phyloP scores from a whole-genome alignment of 2,113 vertebrate species.

The Ciconia boyciana region DNA sequence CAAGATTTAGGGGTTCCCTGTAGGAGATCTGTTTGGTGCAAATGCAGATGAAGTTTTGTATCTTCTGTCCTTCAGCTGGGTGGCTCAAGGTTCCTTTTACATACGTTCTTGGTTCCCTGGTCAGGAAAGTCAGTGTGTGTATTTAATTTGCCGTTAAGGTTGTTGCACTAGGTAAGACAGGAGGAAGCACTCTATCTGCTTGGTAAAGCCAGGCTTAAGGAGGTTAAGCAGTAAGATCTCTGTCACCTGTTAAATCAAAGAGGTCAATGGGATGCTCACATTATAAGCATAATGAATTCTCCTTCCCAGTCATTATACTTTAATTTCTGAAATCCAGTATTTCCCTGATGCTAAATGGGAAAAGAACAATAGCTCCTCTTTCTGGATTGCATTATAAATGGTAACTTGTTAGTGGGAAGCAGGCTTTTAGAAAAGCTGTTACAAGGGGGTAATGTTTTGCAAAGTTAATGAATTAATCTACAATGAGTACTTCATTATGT shows the following conservation, averaged over 20 bases:
- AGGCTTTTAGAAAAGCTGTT: background rate
- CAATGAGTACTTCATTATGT: background rate
- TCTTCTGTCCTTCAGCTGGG: background rate
- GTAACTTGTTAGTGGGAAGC: background rate
- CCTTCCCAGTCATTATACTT: background rate
- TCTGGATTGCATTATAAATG: background rate
- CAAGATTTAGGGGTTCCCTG: background rate
- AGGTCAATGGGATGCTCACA: background rate
- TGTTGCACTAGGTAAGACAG: background rate
- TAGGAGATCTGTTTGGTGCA: background rate
- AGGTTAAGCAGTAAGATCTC: background rate
- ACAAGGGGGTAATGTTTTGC: background rate
- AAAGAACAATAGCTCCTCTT: background rate
- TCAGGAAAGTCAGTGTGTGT: background rate
- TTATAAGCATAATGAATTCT: background rate
- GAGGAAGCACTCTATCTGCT: background rate
- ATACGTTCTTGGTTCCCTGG: background rate
- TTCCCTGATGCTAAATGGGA: background rate
- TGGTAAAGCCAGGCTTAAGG: background rate
- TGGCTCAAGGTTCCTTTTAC: background rate
- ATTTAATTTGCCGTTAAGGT: background rate
- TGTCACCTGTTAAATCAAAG: background rate
- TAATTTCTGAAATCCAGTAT: background rate
- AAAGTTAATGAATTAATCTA: slow-evolving; percentile 1
- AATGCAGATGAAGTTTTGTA: background rate